phyloP scores from a whole-genome alignment of 2,888 invertebrate genomes.

The Protodeltote pygarga region DNA sequence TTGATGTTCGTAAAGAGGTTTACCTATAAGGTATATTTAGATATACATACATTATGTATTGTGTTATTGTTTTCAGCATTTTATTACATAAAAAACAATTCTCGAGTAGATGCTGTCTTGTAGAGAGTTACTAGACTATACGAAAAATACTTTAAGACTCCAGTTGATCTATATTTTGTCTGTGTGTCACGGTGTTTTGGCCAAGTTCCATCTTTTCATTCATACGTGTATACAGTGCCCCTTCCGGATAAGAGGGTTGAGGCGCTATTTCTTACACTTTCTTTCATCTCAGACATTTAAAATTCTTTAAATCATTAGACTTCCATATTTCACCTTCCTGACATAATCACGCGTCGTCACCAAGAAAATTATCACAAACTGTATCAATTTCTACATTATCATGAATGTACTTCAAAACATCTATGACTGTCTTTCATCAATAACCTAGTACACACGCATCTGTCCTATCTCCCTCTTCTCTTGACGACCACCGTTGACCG shows the following conservation, averaged over 20 bases:
- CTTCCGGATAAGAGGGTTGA: conserved; percentile 30
- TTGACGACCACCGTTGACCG: conserved; percentile 81
- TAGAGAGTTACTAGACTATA: not conserved
- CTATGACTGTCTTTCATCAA: conserved; percentile 42
- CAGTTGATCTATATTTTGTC: conserved; percentile 44
- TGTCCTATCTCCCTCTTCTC: conserved; percentile 81
- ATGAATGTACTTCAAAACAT: conserved; percentile 15
- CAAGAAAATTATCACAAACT: conserved; percentile 2
- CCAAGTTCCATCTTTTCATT: conserved; percentile 49
- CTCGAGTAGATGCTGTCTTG: conserved; percentile 2
- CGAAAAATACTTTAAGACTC: conserved; percentile 25
- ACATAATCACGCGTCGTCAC: conserved; percentile 20
- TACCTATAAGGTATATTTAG: too few relatives aligned
- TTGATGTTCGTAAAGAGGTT: too few relatives aligned
- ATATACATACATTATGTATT: too few relatives aligned
- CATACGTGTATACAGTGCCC: conserved; percentile 35
- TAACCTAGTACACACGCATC: conserved; percentile 54
- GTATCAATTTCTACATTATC: conserved; percentile 1
- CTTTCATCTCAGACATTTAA: conserved; percentile 12
- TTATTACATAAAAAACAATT: too few relatives aligned
- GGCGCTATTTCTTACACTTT: conserved; percentile 21
- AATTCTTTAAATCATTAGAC: conserved; percentile 9
- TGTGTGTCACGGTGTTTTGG: conserved; percentile 50
- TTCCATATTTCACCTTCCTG: conserved; percentile 14
- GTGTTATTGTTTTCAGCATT: too few relatives aligned